phyloP scores from a whole-genome alignment of 2,888 invertebrate genomes.

The Lithosia quadra region DNA sequence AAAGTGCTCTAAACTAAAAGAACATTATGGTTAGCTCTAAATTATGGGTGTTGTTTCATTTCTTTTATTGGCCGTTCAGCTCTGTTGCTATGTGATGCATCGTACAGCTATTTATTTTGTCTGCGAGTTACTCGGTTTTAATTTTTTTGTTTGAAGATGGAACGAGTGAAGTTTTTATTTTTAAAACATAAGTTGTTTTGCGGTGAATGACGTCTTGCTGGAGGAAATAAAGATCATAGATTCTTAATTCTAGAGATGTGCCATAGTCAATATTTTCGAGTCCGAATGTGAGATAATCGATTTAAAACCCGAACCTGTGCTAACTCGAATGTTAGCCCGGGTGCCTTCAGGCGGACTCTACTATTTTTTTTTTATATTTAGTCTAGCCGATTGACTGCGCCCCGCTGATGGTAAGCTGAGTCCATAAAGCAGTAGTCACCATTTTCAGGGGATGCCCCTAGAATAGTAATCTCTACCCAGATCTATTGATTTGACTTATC shows the following conservation, averaged over 20 bases:
- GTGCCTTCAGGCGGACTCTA: too few species aligned
- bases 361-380: too few species aligned
- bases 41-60: slow-evolving; percentile 35
- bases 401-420: too few species aligned
- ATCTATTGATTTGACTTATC: too few species aligned
- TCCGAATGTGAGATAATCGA: too few species aligned
- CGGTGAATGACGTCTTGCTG: neutral
- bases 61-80: slow-evolving; percentile 40
- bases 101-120: slow-evolving; percentile 22
- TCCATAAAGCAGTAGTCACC: too few species aligned
- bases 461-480: too few species aligned
- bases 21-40: slow-evolving; percentile 43
- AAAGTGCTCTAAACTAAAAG: slow-evolving; percentile 48
- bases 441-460: too few species aligned
- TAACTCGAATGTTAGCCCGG: too few species aligned
- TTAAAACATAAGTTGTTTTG: neutral
- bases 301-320: too few species aligned
- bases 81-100: slow-evolving; percentile 22
- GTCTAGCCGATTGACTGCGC: too few species aligned
- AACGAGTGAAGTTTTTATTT: neutral
- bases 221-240: neutral
- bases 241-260: neutral
- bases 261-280: too few species aligned
- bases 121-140: neutral
- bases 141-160: slow-evolving; percentile 3